Evolutionary conservation across 2,888 invertebrate species (phyloP).

Genomic region (Sminthurides aquaticus): DNA sequence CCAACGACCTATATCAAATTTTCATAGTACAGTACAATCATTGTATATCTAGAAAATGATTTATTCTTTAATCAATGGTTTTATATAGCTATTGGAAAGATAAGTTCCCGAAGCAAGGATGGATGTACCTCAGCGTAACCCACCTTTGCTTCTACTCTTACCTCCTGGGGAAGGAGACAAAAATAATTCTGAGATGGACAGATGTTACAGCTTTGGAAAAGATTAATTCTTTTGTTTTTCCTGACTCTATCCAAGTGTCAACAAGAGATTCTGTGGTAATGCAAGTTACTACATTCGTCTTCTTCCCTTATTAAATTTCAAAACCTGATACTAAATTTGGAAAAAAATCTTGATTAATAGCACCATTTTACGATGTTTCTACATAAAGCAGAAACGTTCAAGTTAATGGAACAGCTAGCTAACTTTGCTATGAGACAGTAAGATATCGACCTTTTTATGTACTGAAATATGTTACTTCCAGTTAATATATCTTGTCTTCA

Average conservation of each 20-base stretch:
- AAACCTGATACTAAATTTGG: no score
- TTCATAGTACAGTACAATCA: not conserved
- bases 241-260: slow-evolving; percentile 77
- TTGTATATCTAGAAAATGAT: not conserved
- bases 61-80: not conserved
- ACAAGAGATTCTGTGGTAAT: slow-evolving; percentile 70
- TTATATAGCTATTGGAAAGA: slow-evolving; percentile 81
- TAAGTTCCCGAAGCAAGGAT: slow-evolving; percentile 88
- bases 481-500: not conserved
- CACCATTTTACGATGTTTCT: slow-evolving; percentile 88
- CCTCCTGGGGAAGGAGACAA: slow-evolving; percentile 82
- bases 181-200: slow-evolving; percentile 79
- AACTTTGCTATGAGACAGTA: slow-evolving; percentile 93
- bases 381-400: slow-evolving; percentile 79
- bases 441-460: no score
- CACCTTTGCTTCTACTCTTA: slow-evolving; percentile 94
- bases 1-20: not conserved
- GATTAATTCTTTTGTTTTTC: slow-evolving; percentile 67
- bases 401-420: slow-evolving; percentile 87
- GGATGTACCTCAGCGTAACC: slow-evolving; percentile 93
- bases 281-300: no score
- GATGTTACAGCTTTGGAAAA: slow-evolving; percentile 75
- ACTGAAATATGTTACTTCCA: slow-evolving; percentile 4
- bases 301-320: no score
- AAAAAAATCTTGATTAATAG: slow-evolving; percentile 49